phyloP scores from a whole-genome alignment of 2,113 vertebrate species.

The Gallinago paraguaiae region DNA sequence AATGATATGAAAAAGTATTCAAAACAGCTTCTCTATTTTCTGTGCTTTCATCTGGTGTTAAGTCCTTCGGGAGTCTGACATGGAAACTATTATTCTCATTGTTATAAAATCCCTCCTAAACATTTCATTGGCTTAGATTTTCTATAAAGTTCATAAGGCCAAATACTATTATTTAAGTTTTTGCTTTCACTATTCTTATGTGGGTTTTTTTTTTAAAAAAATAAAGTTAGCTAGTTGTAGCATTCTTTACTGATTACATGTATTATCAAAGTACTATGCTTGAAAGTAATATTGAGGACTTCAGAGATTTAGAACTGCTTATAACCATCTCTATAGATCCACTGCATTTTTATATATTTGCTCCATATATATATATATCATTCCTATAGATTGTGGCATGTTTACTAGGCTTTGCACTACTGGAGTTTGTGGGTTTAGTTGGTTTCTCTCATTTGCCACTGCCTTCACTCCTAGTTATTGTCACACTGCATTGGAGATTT shows the following conservation, averaged over 20 bases:
- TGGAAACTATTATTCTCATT: background rate
- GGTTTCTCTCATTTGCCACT: background rate
- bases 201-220: background rate
- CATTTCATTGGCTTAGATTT: background rate
- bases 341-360: background rate
- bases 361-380: background rate
- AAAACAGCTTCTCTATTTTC: background rate
- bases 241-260: background rate
- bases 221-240: background rate
- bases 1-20: background rate
- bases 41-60: background rate
- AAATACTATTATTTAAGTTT: background rate
- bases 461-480: background rate
- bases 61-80: background rate
- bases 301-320: background rate
- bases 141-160: background rate
- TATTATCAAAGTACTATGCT: background rate
- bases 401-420: background rate
- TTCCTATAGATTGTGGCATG: background rate
- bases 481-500: background rate
- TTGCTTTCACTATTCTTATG: background rate
- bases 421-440: background rate
- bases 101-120: background rate
- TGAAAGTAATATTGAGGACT: background rate
- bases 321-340: background rate